These are phyloP conservation scores for Sebastes kiyomatsui DNA, from an alignment of 2,797 vertebrate genomes.

Conservation along the genomic window DNA sequence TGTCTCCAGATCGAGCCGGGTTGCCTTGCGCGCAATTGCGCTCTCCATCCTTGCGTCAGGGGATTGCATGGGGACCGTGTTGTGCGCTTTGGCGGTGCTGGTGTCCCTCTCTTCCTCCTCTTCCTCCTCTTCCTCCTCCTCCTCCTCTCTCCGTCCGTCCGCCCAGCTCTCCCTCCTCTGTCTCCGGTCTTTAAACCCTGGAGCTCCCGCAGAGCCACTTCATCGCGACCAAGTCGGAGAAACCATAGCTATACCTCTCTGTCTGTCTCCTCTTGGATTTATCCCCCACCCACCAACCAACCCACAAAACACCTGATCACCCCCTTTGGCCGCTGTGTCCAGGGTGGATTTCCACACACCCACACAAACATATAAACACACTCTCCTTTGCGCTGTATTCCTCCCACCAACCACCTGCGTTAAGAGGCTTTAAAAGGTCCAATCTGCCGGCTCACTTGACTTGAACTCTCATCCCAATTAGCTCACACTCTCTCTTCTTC, in stretches of 20 bases:
- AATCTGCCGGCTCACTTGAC: conserved; percentile 81
- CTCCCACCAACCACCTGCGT: conserved; percentile 74
- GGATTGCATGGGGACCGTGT: conserved; percentile 23
- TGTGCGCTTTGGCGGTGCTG: conserved; percentile 47
- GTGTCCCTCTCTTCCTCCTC: conserved; percentile 31
- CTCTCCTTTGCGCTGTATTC: conserved; percentile 53
- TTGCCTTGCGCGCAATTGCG: conserved; percentile 51
- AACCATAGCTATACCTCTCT: conserved; percentile 38
- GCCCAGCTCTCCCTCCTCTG: conserved; percentile 41
- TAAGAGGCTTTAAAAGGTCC: conserved; percentile 84
- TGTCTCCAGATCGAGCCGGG: background rate
- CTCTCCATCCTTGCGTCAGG: conserved; percentile 70
- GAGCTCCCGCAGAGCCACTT: conserved; percentile 64
- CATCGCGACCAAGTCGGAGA: conserved; percentile 59
- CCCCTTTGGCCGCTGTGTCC: conserved; percentile 38
- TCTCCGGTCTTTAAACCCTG: conserved; percentile 54
- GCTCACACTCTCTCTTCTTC: conserved; percentile 51
- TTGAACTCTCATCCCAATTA: conserved; percentile 83
- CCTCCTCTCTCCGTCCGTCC: conserved; percentile 25
- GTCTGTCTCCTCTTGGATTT: conserved; percentile 25
- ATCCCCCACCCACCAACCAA: conserved; percentile 24
- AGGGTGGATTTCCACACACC: conserved; percentile 55
- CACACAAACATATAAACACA: conserved; percentile 48
- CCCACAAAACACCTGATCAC: conserved; percentile 44
- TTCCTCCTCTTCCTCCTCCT: conserved; percentile 23